A percentile compares a stretch with the other conserved stretches of the same genome.
These are phyloP conservation scores for Mythimna impura DNA, from an alignment of 2,888 invertebrate species.

Conservation along the genomic window DNA sequence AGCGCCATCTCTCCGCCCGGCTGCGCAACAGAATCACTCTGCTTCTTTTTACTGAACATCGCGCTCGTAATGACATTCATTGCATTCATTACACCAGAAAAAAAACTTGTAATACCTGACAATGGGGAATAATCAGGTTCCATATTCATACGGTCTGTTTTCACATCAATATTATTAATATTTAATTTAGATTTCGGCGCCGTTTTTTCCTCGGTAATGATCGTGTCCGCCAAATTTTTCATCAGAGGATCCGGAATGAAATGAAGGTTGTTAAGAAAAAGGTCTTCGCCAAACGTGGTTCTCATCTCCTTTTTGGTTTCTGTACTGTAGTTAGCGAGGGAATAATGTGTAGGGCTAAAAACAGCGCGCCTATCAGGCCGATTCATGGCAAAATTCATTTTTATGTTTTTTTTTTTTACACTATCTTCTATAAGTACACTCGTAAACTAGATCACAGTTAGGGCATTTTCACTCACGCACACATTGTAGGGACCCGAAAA, in stretches of 20 bases:
- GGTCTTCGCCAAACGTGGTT: conserved; percentile 73
- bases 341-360: conserved; percentile 75
- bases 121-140: conserved; percentile 66
- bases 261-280: conserved; percentile 78
- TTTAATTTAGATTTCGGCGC: conserved; percentile 58
- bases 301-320: conserved; percentile 78
- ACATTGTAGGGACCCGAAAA: conserved; percentile 69
- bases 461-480: conserved; percentile 75
- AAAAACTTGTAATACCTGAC: conserved; percentile 78
- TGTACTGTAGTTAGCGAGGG: conserved; percentile 78
- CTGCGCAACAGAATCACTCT: conserved; percentile 77
- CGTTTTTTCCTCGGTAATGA: conserved; percentile 71
- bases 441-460: conserved; percentile 70
- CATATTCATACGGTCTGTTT: conserved; percentile 29
- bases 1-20: conserved; percentile 71
- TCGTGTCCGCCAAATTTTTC: conserved; percentile 84
- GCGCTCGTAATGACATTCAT: conserved; percentile 79
- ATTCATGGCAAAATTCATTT: conserved; percentile 79
- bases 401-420: conserved; percentile 61
- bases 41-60: conserved; percentile 77
- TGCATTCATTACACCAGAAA: conserved; percentile 81
- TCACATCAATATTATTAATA: conserved; percentile 54
- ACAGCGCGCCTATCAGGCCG: conserved; percentile 78
- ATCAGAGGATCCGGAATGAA: conserved; percentile 81
- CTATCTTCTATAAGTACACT: conserved; percentile 64